Conservation (phyloP, 2,797 vertebrate species). For the Gallinago nigripennis region DNA sequence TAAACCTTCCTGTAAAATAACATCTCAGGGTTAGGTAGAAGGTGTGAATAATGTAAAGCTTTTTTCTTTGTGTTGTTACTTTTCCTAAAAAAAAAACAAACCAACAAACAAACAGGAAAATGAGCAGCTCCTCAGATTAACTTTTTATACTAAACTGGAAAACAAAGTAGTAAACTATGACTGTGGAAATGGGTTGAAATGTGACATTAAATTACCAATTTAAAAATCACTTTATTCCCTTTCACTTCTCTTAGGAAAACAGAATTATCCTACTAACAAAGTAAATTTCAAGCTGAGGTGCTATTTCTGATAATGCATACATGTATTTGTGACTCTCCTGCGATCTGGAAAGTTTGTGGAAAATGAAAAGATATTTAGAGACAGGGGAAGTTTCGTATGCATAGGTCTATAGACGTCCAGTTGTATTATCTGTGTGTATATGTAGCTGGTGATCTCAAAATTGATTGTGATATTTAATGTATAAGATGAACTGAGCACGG, state of each 20-base stretch:
- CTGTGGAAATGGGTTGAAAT: background rate
- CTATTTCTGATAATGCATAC: background rate
- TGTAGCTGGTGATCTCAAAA: background rate
- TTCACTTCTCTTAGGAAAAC: background rate
- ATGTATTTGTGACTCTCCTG: background rate
- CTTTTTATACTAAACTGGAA: background rate
- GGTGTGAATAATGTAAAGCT: background rate
- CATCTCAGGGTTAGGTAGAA: background rate
- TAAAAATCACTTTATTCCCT: background rate
- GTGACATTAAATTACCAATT: background rate
- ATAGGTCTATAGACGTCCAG: background rate
- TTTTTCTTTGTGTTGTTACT: background rate
- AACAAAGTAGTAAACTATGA: background rate
- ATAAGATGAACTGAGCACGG: background rate
- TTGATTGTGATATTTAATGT: background rate
- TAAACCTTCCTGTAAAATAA: background rate
- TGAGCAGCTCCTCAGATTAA: background rate
- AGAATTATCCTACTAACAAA: background rate
- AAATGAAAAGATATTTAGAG: background rate
- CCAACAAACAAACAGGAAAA: background rate
- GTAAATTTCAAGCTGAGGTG: background rate
- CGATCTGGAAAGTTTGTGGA: background rate
- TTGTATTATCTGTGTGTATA: background rate
- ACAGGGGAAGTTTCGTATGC: background rate
- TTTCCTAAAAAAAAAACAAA: background rate